Evolutionary conservation across 2,113 vertebrate genomes (phyloP).

Genomic region (Pangasianodon hypophthalmus): DNA sequence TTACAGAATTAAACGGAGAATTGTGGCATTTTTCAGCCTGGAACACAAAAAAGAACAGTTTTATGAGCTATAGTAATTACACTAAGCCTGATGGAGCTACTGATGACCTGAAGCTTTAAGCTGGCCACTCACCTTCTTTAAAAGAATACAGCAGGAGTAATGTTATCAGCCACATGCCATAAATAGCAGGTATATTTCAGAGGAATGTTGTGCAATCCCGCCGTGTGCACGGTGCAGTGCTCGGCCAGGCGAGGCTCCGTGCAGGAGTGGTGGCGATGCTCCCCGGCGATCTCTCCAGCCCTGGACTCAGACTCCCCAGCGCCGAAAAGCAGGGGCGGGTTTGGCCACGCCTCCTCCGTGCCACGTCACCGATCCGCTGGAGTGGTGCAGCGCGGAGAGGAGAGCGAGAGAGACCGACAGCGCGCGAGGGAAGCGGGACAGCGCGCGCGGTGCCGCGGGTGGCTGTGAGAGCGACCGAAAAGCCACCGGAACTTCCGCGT

Average conservation of each 20-base stretch:
- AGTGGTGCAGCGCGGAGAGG: conserved; percentile 58
- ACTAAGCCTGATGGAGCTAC: not conserved
- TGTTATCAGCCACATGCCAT: conserved; percentile 99
- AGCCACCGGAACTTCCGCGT: not conserved
- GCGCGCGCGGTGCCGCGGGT: not conserved
- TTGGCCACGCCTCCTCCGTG: conserved; percentile 83
- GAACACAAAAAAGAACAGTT: not conserved
- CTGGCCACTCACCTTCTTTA: conserved; percentile 83
- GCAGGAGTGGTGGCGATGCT: conserved; percentile 76
- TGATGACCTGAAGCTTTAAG: not conserved
- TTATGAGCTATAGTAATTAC: not conserved
- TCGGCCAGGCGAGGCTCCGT: conserved; percentile 78
- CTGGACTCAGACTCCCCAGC: conserved; percentile 76
- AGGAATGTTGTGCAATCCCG: conserved; percentile 88
- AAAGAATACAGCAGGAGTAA: conserved; percentile 98
- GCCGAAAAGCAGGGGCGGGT: conserved; percentile 73
- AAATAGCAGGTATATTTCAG: conserved; percentile 88
- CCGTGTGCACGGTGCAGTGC: conserved; percentile 81
- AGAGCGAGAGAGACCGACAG: conserved; percentile 29
- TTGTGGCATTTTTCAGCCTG: not conserved
- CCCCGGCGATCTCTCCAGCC: conserved; percentile 79
- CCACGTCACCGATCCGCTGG: conserved; percentile 70
- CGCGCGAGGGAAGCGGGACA: conserved; percentile 18
- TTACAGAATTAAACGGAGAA: not conserved
- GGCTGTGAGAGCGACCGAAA: not conserved